These are phyloP conservation scores for fruit fly (Drosophila melanogaster) DNA, from an alignment of 1,140 invertebrate genomes.

Conservation along the genomic window Release_6_plus_ISO1_MT NC_004354.4:5201501-5202000, in stretches of 20 bases:
- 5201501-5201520: background rate
- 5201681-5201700: background rate
- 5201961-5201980: constrained; percentile 1
- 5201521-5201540: background rate
- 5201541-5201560: constrained; percentile 20
- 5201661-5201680: constrained; percentile 66
- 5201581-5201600: constrained; percentile 42
- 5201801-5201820: constrained; percentile 4
- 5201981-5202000: constrained; percentile 18
- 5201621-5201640: constrained; percentile 1
- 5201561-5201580: constrained; percentile 45
- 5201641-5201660: constrained; percentile 55
- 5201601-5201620: background rate
- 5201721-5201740: constrained; percentile 47
- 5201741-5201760: constrained; percentile 46
- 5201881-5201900: constrained; percentile 81
- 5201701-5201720: constrained; percentile 14
- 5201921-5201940: constrained; percentile 61
- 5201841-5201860: constrained; percentile 6
- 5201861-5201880: background rate
- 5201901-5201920: constrained; percentile 75
- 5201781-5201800: background rate
- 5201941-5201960: constrained; percentile 26
- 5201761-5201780: constrained; percentile 25
- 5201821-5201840: constrained; percentile 74